These are phyloP conservation scores for Rhinogobius similis DNA, from an alignment of 2,113 vertebrate genomes.

Conservation along the genomic window DNA sequence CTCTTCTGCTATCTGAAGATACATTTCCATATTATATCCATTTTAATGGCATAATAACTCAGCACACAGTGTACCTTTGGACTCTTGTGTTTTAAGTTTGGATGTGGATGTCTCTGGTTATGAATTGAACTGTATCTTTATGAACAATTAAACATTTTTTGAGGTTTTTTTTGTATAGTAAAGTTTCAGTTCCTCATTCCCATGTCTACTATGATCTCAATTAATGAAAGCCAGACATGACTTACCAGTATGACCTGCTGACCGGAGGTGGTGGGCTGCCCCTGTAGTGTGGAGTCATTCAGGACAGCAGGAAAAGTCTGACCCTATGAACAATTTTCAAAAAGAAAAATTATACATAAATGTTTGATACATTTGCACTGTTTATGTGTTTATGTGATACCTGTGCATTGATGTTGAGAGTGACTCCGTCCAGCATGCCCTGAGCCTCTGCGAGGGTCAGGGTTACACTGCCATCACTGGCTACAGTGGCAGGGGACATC, in stretches of 20 bases:
- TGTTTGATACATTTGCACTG: too few species aligned
- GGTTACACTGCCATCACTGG: constrained; percentile 88
- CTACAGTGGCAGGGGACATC: constrained; percentile 88
- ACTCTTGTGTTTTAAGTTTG: neutral
- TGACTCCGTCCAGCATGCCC: constrained; percentile 92
- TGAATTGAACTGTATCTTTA: neutral
- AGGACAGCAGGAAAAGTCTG: constrained; percentile 89
- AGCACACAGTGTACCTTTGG: neutral
- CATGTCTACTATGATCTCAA: too few species aligned
- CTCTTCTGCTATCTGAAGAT: constrained; percentile 80
- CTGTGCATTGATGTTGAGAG: constrained; percentile 92
- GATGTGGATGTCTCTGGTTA: neutral
- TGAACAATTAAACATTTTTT: neutral
- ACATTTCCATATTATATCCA: neutral
- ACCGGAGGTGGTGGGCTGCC: constrained; percentile 74
- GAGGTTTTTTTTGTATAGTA: too few species aligned
- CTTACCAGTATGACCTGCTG: constrained; percentile 94
- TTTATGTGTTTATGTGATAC: constrained; percentile 58
- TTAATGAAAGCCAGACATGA: constrained; percentile 75
- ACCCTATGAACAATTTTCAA: constrained; percentile 68
- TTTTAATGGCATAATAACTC: neutral
- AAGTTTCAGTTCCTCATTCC: too few species aligned
- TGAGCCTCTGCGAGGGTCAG: constrained; percentile 93
- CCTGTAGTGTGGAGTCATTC: constrained; percentile 82
- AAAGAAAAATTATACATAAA: neutral